phyloP scores from a whole-genome alignment of 2,113 vertebrate species.

The Podiceps cristatus region DNA sequence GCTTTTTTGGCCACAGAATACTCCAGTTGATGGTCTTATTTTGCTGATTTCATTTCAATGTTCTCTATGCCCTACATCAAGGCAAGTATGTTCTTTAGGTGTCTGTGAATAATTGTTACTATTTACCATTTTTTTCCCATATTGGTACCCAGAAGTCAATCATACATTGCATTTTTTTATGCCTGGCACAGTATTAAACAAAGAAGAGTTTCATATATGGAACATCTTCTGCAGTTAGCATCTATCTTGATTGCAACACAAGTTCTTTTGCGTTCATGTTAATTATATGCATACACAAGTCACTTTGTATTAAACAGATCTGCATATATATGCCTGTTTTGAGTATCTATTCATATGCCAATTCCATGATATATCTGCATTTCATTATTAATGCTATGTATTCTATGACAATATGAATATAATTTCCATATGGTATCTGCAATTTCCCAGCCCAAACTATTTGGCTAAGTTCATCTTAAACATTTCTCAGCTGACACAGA shows the following conservation, averaged over 20 bases:
- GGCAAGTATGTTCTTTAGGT: neutral
- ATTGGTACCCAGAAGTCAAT: neutral
- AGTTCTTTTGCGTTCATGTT: neutral
- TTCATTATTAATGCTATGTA: slow-evolving; percentile 35
- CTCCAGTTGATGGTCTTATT: neutral
- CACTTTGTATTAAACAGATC: neutral
- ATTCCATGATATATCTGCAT: neutral
- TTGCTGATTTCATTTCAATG: neutral
- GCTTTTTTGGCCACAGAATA: neutral
- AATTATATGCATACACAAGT: neutral
- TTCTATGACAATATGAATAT: neutral
- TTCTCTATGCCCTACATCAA: neutral
- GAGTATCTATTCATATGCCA: neutral
- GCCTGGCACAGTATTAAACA: neutral
- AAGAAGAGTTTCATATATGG: neutral
- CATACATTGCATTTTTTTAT: neutral
- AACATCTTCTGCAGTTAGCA: neutral
- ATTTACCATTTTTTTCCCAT: neutral
- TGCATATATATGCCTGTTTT: neutral
- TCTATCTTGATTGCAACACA: neutral
- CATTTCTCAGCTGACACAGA: neutral
- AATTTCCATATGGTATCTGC: slow-evolving; percentile 4
- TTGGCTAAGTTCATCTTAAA: neutral
- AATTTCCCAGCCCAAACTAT: neutral
- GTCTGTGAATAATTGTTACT: neutral